These are phyloP conservation scores for Lepidochrysops patricia DNA, from an alignment of 2,888 invertebrate species.

Conservation along the genomic window DNA sequence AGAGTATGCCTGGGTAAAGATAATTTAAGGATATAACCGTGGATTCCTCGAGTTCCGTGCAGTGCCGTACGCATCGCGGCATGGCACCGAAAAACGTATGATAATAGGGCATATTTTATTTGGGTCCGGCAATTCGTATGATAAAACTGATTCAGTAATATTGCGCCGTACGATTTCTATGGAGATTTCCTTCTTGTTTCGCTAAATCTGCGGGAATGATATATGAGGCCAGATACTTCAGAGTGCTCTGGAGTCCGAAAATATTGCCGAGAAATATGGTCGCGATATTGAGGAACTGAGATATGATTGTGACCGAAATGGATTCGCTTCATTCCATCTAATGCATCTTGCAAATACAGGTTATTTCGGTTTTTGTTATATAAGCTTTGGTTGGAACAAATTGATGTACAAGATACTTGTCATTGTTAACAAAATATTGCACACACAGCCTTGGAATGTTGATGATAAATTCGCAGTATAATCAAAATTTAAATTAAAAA, in stretches of 20 bases:
- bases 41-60: constrained; percentile 43
- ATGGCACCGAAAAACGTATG: constrained; percentile 57
- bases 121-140: constrained; percentile 69
- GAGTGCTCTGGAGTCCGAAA: constrained; percentile 43
- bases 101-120: constrained; percentile 62
- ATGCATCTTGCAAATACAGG: background rate
- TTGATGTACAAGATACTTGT: too few relatives aligned
- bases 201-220: constrained; percentile 65
- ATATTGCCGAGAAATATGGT: constrained; percentile 34
- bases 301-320: constrained; percentile 22
- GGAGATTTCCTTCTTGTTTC: constrained; percentile 69
- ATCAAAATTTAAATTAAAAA: constrained; percentile 1
- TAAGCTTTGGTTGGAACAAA: background rate
- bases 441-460: background rate
- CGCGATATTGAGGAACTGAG: constrained; percentile 23
- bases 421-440: background rate
- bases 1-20: constrained; percentile 31
- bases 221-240: constrained; percentile 49
- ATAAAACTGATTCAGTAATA: constrained; percentile 66
- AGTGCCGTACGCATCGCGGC: constrained; percentile 44
- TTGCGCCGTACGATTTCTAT: constrained; percentile 69
- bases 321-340: constrained; percentile 15
- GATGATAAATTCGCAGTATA: background rate
- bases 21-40: constrained; percentile 29
- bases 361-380: background rate